A percentile compares a stretch with the other conserved stretches of the same genome.
Evolutionary conservation across 2,888 invertebrate genomes (phyloP).

Genomic region (Harpalus rubripes): DNA sequence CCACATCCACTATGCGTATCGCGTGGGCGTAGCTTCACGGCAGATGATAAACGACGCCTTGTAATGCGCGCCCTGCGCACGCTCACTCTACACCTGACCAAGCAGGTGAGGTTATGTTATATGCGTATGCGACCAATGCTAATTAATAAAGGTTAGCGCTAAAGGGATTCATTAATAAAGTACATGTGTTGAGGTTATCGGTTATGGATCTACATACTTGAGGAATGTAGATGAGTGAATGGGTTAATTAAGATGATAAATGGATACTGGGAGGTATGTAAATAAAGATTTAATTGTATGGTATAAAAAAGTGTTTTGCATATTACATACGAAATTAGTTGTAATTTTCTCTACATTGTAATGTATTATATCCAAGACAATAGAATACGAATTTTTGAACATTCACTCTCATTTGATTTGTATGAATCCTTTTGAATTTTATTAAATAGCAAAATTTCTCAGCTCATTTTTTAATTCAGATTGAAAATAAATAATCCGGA

Average conservation of each 20-base stretch:
- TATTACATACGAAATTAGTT: constrained; percentile 4
- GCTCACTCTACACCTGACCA: constrained; percentile 42
- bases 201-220: constrained; percentile 22
- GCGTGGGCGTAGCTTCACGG: constrained; percentile 42
- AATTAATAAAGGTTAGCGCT: constrained; percentile 35
- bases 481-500: too few relatives aligned
- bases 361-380: background rate
- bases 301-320: background rate
- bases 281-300: background rate
- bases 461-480: too few relatives aligned
- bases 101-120: constrained; percentile 14
- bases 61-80: constrained; percentile 44
- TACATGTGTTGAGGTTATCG: constrained; percentile 43
- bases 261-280: background rate
- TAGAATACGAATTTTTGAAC: background rate
- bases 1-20: background rate
- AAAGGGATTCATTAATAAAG: constrained; percentile 7
- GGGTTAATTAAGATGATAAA: background rate
- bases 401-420: too few relatives aligned
- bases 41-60: constrained; percentile 61
- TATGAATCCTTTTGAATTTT: too few relatives aligned
- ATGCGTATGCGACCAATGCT: constrained; percentile 6
- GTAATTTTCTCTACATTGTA: background rate
- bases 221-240: background rate
- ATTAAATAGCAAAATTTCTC: too few relatives aligned